Evolutionary conservation across 2,888 invertebrate genomes (phyloP).

Genomic region (Invenusta paracnida): DNA sequence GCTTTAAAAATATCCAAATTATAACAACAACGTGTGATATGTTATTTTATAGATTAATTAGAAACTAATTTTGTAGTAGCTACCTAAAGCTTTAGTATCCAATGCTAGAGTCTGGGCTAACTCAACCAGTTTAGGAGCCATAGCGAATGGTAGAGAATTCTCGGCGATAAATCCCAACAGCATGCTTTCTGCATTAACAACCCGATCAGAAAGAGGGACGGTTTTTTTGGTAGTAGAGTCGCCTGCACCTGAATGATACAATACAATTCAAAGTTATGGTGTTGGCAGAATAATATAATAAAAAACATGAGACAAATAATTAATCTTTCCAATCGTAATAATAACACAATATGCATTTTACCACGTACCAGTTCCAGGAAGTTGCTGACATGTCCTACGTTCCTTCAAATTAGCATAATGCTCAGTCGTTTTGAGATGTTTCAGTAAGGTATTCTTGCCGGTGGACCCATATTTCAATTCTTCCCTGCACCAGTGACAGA

Average conservation of each 20-base stretch:
- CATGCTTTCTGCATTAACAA: neutral
- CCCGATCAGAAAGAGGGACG: constrained; percentile 4
- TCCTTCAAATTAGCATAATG: neutral
- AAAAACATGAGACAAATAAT: neutral
- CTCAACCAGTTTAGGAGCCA: constrained; percentile 11
- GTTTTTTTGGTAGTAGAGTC: neutral
- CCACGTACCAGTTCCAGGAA: neutral
- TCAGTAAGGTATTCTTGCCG: neutral
- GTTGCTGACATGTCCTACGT: neutral
- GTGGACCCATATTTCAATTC: neutral
- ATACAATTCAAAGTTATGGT: neutral
- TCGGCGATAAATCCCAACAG: neutral
- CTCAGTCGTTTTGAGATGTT: neutral
- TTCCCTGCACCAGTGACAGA: neutral
- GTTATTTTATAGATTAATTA: neutral
- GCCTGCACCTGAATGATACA: neutral
- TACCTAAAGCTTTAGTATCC: constrained; percentile 18
- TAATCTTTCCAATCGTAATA: neutral
- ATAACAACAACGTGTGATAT: neutral
- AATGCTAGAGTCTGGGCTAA: constrained; percentile 1
- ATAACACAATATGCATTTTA: neutral
- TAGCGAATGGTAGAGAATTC: constrained; percentile 3
- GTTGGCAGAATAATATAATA: too few relatives aligned
- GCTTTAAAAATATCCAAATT: too few relatives aligned
- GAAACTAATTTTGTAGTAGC: neutral